These are phyloP conservation scores for Galbula dea DNA, from an alignment of 2,113 vertebrate species.

Conservation along the genomic window DNA sequence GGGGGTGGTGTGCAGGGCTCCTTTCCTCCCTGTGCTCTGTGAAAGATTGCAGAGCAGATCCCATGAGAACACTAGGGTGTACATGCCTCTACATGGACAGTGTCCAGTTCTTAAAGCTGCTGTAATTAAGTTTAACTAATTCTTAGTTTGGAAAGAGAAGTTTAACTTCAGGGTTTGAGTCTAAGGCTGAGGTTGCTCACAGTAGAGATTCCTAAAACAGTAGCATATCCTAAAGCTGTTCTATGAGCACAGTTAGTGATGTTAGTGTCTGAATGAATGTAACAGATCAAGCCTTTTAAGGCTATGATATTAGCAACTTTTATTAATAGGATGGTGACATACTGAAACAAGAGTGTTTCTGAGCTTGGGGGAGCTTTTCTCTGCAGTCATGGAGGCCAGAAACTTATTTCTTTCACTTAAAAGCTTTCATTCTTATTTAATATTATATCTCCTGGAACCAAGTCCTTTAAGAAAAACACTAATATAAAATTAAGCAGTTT, in stretches of 20 bases:
- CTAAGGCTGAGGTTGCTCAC: not conserved
- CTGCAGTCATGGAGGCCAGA: not conserved
- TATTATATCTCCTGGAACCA: not conserved
- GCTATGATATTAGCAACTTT: not conserved
- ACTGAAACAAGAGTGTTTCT: not conserved
- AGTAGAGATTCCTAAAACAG: not conserved
- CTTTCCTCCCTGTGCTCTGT: not conserved
- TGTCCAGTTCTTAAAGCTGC: not conserved
- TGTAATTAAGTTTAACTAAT: not conserved
- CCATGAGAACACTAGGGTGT: not conserved
- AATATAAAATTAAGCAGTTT: not conserved
- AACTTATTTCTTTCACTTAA: not conserved
- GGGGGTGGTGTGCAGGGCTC: not conserved
- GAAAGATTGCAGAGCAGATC: not conserved
- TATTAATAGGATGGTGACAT: not conserved
- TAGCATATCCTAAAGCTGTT: not conserved
- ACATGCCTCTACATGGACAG: not conserved
- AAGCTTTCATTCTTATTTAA: not conserved
- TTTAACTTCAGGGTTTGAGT: not conserved
- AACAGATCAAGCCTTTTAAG: not conserved
- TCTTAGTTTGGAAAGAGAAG: not conserved
- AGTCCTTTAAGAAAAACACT: not conserved
- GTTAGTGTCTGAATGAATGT: rapidly evolving
- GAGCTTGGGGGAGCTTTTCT: not conserved
- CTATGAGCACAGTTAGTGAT: not conserved